Percentiles rank a stretch among this genome's conserved stretches.
These are phyloP conservation scores for Rhadinocentrus ornatus DNA, from an alignment of 2,797 vertebrate genomes.

Conservation along the genomic window DNA sequence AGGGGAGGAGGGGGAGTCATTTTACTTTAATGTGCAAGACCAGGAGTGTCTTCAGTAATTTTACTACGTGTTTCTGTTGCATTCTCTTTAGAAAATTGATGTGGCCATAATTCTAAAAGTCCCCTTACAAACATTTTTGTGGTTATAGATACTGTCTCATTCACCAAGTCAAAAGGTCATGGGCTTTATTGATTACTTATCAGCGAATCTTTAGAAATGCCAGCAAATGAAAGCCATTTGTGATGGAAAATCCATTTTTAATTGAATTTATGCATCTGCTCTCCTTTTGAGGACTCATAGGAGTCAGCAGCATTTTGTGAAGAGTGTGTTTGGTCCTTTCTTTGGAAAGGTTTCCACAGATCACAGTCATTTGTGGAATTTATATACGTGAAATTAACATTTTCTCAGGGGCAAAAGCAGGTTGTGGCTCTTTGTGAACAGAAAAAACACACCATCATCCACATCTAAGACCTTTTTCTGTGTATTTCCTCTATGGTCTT, in stretches of 20 bases:
- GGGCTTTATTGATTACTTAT: conserved; percentile 63
- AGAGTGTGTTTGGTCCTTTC: not conserved
- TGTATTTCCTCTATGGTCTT: conserved; percentile 29
- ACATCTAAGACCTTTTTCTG: conserved; percentile 32
- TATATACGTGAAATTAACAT: conserved; percentile 29
- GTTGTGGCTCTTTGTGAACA: conserved; percentile 18
- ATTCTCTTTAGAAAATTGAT: conserved; percentile 26
- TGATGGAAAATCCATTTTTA: conserved; percentile 74
- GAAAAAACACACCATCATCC: conserved; percentile 15
- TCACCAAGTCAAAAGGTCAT: conserved; percentile 54
- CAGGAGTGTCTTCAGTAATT: conserved; percentile 28
- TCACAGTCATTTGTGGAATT: conserved; percentile 13
- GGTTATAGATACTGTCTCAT: conserved; percentile 21
- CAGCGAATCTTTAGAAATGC: conserved; percentile 60
- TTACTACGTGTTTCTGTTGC: not conserved
- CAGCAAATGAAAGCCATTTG: conserved; percentile 53
- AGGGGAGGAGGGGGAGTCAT: conserved; percentile 1
- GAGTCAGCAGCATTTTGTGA: conserved; percentile 11
- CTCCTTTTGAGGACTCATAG: conserved; percentile 20
- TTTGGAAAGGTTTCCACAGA: conserved; percentile 7
- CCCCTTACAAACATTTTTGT: conserved; percentile 14
- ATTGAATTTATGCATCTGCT: conserved; percentile 66
- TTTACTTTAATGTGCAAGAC: conserved; percentile 17
- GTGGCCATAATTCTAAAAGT: conserved; percentile 25
- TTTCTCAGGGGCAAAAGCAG: conserved; percentile 38